Evolutionary conservation across 2,113 vertebrate genomes (phyloP).

Genomic region (Rutilus rutilus): DNA sequence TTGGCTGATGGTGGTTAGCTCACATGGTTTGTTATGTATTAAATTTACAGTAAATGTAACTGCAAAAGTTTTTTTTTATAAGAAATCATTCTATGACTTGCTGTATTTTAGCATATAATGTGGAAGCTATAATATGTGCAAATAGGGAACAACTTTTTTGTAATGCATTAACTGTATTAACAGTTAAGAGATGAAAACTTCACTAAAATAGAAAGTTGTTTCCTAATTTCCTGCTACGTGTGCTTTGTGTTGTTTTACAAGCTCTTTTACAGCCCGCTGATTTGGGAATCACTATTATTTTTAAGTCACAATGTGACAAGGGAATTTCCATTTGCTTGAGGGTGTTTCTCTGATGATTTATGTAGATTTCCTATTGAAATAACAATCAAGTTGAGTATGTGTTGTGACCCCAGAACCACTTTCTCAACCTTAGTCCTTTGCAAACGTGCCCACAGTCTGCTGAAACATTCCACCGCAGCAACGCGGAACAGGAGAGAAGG

Average conservation of each 20-base stretch:
- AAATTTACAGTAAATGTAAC: constrained; percentile 1
- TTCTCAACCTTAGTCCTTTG: constrained; percentile 30
- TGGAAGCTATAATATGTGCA: neutral
- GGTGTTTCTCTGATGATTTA: constrained; percentile 19
- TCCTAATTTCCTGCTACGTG: neutral
- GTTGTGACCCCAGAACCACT: constrained; percentile 37
- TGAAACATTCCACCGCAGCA: constrained; percentile 47
- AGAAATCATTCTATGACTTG: neutral
- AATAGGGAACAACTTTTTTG: neutral
- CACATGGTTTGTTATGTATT: neutral
- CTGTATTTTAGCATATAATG: neutral
- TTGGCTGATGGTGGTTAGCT: constrained; percentile 13
- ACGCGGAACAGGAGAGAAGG: constrained; percentile 35
- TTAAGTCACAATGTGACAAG: neutral
- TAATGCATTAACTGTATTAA: neutral
- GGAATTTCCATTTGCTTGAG: constrained; percentile 10
- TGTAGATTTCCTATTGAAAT: constrained; percentile 32
- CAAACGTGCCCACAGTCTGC: constrained; percentile 43
- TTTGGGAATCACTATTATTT: neutral
- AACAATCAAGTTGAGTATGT: constrained; percentile 31
- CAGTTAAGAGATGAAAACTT: neutral
- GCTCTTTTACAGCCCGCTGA: neutral
- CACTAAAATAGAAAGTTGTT: neutral
- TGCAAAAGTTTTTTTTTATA: neutral
- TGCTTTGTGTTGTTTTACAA: neutral